Conservation (phyloP, 1,140 invertebrate genomes). For the Saxidomus purpurata region DNA sequence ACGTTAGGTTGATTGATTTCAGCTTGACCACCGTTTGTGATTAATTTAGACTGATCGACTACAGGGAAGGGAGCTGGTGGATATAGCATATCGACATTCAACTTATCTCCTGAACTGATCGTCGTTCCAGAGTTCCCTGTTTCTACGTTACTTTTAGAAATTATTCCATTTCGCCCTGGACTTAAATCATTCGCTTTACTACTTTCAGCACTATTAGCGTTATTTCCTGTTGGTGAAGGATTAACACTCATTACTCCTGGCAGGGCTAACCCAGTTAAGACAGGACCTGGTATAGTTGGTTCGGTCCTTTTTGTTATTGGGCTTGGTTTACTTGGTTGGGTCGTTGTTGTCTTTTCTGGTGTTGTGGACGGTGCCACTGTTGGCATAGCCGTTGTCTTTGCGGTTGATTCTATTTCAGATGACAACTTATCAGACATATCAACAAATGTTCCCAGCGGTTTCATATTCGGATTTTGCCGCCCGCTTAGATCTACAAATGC, state of each 20-base stretch:
- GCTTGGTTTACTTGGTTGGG: too few species aligned
- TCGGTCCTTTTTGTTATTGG: background rate
- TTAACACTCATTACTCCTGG: background rate
- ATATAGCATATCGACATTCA: constrained; percentile 34
- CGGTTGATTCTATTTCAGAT: background rate
- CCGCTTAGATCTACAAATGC: constrained; percentile 28
- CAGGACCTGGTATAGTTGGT: background rate
- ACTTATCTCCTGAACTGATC: background rate
- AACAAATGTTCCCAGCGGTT: background rate
- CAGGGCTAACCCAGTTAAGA: background rate
- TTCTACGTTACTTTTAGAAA: background rate
- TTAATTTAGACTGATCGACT: background rate
- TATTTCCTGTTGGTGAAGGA: background rate
- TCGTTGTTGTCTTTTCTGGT: background rate
- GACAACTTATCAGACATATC: background rate
- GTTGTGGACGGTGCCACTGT: background rate
- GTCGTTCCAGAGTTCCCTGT: background rate
- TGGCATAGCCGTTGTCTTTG: background rate
- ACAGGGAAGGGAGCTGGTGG: constrained; percentile 21
- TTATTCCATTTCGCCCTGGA: background rate
- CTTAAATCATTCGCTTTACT: background rate
- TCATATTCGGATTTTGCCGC: constrained; percentile 32
- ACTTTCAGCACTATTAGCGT: too few species aligned
- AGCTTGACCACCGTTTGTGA: background rate
- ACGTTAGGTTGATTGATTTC: background rate